Conservation (phyloP, 2,797 vertebrate species). For the Huso huso region DNA sequence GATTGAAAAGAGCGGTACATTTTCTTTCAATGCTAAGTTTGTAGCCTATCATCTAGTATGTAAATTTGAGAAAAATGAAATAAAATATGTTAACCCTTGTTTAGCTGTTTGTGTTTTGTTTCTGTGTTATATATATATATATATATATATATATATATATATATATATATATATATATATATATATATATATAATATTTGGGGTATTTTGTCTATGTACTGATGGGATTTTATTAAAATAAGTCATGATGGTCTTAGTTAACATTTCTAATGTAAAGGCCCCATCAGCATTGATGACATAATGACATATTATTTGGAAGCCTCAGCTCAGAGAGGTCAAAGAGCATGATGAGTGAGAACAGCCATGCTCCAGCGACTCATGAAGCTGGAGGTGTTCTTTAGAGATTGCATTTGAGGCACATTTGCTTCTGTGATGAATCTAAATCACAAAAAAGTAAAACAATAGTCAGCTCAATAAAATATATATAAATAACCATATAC, state of each 20-base stretch:
- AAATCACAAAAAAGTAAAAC: background rate
- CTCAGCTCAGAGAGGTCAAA: background rate
- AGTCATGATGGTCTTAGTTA: background rate
- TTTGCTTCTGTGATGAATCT: background rate
- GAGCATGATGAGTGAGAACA: background rate
- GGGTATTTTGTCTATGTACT: too few relatives aligned
- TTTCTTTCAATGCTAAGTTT: background rate
- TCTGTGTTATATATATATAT: too few relatives aligned
- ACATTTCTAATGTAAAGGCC: background rate
- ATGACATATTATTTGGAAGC: background rate
- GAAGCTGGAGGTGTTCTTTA: background rate
- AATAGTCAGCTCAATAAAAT: background rate
- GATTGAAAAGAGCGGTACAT: background rate
- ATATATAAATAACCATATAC: background rate
- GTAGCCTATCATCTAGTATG: too few relatives aligned
- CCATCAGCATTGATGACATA: background rate
- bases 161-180: too few relatives aligned
- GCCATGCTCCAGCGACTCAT: background rate
- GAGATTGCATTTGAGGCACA: background rate
- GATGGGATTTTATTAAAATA: background rate
- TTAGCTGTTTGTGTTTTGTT: too few relatives aligned
- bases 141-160: too few relatives aligned
- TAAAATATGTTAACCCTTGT: too few relatives aligned
- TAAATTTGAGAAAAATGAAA: too few relatives aligned
- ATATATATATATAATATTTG: too few relatives aligned